phyloP scores from a whole-genome alignment of 2,113 vertebrate species.

The Collichthys lucidus region DNA sequence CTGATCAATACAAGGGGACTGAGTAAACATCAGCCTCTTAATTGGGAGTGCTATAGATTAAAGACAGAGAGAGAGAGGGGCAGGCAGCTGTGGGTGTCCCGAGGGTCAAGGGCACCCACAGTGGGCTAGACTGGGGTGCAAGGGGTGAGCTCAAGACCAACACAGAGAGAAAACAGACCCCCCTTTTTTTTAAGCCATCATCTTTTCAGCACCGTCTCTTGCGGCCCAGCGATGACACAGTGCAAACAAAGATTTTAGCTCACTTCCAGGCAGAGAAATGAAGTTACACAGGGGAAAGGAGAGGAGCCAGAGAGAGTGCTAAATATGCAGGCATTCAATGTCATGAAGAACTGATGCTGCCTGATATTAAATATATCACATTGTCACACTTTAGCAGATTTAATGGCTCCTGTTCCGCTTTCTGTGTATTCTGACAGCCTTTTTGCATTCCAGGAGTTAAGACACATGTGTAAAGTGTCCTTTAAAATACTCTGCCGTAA shows the following conservation, averaged over 20 bases:
- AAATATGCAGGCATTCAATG: not conserved
- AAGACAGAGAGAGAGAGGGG: slow-evolving; percentile 37
- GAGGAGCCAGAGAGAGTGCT: not conserved
- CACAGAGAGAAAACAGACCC: slow-evolving; percentile 27
- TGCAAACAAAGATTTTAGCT: slow-evolving; percentile 26
- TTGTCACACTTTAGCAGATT: not conserved
- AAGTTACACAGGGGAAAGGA: not conserved
- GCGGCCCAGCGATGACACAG: slow-evolving; percentile 15
- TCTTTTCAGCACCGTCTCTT: not conserved
- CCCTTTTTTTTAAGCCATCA: slow-evolving; percentile 13
- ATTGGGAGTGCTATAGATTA: slow-evolving; percentile 68
- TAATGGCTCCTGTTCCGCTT: not conserved
- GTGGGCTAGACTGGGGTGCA: slow-evolving; percentile 17
- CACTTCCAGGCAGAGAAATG: not conserved
- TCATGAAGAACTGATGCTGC: not conserved
- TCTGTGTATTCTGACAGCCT: not conserved
- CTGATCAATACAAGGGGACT: slow-evolving; percentile 68
- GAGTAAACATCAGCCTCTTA: slow-evolving; percentile 74
- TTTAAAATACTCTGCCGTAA: not conserved
- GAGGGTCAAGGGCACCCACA: slow-evolving; percentile 54
- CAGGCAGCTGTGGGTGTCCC: slow-evolving; percentile 34
- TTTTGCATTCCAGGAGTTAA: no score
- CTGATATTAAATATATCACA: not conserved
- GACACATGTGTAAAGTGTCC: not conserved
- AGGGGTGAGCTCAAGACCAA: slow-evolving; percentile 43